Evolutionary conservation across 2,888 invertebrate genomes (phyloP), one percentile per base, ranked within the genome.

Genomic region (Erynnis tages): DNA sequence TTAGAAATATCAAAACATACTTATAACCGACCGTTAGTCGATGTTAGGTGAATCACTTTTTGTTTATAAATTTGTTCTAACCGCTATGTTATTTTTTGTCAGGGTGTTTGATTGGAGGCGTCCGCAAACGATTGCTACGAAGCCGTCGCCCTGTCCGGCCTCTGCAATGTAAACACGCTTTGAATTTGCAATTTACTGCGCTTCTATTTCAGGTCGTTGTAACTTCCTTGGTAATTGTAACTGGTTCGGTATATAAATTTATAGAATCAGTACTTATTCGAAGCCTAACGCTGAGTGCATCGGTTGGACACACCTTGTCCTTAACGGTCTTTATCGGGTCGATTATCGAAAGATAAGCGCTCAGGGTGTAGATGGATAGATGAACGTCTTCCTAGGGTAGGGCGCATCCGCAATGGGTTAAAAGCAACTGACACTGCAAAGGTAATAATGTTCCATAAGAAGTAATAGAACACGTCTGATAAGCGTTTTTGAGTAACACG

Each of bases 381-480:
- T n/a, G n/a, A n/a, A n/a, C n/a, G n/a, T n/a, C n/a, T n/a, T n/a
- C n/a, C n/a, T 63, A 61, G 65, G 56, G 62, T 74, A 67, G 69
- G 71, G 79, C 71, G 83, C 80, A 83, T 82, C 83, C 81, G 85
- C 80, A 84, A 81, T 83, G 82, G 79, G 82, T 73, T 86, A 84
- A 85, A 86, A 84, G 30, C 30, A 30, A 2, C 11, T 11, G 11
- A 2, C 30, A 10, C 30, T 10, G 2, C 30, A 2, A 3, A 4
- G 11, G 3, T 30, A 2, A 8, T 21, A 5, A 21, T 3, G 3
- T 4, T 4, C 4, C 21, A 21, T 21, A 21, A 5, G n/a, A n/a
- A n/a, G n/a, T n/a, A n/a, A n/a, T n/a, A n/a, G n/a, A n/a, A n/a
- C n/a, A n/a, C n/a, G n/a, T n/a, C n/a, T n/a, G n/a, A n/a, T n/a